A percentile compares a stretch with the other conserved stretches of the same genome.
Evolutionary conservation across 2,797 vertebrate genomes (phyloP).

Genomic region (Falco biarmicus): DNA sequence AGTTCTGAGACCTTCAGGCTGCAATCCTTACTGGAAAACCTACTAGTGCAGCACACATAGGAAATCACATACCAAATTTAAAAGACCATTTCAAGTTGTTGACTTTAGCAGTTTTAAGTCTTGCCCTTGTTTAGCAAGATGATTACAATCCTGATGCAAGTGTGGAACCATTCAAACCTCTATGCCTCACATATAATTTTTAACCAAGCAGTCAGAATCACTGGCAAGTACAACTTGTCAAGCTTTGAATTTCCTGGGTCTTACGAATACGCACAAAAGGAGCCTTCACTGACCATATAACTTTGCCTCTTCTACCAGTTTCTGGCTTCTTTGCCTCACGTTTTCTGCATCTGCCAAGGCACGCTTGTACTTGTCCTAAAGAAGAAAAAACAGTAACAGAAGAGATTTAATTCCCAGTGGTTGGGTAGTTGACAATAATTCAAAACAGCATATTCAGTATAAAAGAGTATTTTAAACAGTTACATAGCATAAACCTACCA

Average conservation of each 20-base stretch:
- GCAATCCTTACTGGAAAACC: background rate
- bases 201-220: background rate
- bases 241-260: background rate
- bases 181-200: background rate
- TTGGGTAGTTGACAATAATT: background rate
- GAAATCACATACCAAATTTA: background rate
- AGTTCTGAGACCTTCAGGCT: background rate
- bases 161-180: background rate
- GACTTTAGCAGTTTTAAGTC: background rate
- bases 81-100: background rate
- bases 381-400: background rate
- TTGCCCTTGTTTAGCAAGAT: background rate
- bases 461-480: background rate
- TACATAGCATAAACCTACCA: background rate
- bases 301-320: constrained; percentile 93
- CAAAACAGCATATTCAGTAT: background rate
- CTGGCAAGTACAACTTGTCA: background rate
- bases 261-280: background rate
- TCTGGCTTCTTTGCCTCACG: constrained; percentile 91
- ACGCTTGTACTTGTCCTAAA: constrained; percentile 94
- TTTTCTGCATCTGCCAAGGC: constrained; percentile 96
- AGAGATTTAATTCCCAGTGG: background rate
- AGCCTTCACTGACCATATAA: constrained; percentile 85
- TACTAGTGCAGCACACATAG: background rate
- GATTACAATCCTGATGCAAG: background rate